These are phyloP conservation scores for Pogonocherus hispidulus DNA, from an alignment of 2,888 invertebrate species.

Conservation along the genomic window DNA sequence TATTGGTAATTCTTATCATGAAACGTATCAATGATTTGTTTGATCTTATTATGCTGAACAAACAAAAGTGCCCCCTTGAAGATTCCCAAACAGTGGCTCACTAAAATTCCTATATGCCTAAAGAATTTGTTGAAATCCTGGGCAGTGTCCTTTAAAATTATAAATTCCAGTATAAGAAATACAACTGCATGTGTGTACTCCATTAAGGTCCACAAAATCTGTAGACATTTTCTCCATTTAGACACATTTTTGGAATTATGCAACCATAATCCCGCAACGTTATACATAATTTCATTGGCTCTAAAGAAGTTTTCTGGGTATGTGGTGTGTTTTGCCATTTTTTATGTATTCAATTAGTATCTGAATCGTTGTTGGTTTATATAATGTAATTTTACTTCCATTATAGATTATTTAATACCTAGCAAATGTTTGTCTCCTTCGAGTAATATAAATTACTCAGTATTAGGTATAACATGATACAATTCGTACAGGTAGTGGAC, in stretches of 20 bases:
- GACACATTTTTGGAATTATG: background rate
- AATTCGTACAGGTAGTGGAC: background rate
- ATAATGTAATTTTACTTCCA: background rate
- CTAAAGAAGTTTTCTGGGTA: slow-evolving; percentile 21
- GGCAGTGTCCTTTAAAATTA: slow-evolving; percentile 28
- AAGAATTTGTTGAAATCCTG: slow-evolving; percentile 27
- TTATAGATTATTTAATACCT: background rate
- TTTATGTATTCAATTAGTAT: background rate
- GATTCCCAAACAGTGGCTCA: slow-evolving; percentile 28
- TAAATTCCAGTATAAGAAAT: slow-evolving; percentile 19
- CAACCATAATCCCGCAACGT: slow-evolving; percentile 18
- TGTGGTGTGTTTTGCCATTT: background rate
- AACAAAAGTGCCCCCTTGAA: slow-evolving; percentile 20
- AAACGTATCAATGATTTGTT: slow-evolving; percentile 10
- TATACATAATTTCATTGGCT: slow-evolving; percentile 8
- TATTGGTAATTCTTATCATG: slow-evolving; percentile 31
- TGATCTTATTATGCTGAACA: slow-evolving; percentile 12
- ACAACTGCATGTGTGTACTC: background rate
- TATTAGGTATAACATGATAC: background rate
- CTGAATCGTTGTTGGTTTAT: background rate
- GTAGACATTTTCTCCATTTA: background rate
- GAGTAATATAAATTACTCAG: background rate
- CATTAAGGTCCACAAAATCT: slow-evolving; percentile 4
- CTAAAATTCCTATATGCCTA: slow-evolving; percentile 29
- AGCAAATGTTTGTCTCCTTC: background rate